Conservation (phyloP, 1,140 invertebrate species). For the Antheraea mylitta region DNA sequence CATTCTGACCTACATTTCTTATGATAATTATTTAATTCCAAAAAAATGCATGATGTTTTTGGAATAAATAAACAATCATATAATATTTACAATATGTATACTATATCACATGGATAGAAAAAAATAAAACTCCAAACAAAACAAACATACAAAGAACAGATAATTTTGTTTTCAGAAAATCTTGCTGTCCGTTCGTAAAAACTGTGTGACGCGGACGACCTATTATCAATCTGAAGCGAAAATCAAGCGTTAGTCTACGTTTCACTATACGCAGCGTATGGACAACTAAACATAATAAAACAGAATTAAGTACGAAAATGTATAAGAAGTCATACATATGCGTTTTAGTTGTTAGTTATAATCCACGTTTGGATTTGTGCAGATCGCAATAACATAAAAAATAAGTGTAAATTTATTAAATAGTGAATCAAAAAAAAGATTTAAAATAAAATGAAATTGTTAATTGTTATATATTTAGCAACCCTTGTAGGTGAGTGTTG, state of each 20-base stretch:
- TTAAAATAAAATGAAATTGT: slow-evolving; percentile 21
- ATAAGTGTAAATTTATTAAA: slow-evolving; percentile 6
- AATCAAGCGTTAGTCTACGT: slow-evolving; percentile 1
- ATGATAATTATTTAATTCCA: too few species aligned
- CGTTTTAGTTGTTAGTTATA: slow-evolving; percentile 16
- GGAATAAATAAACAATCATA: too few species aligned
- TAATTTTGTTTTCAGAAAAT: not conserved
- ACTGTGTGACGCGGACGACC: not conserved
- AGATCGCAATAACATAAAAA: slow-evolving; percentile 9
- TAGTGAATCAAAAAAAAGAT: slow-evolving; percentile 3
- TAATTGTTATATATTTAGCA: slow-evolving; percentile 19
- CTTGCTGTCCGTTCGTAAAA: not conserved
- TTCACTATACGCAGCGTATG: not conserved
- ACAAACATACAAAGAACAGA: not conserved
- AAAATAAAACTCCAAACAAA: not conserved
- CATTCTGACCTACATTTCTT: too few species aligned
- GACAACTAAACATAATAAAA: slow-evolving; percentile 4
- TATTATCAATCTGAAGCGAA: slow-evolving; percentile 6
- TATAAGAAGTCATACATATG: slow-evolving; percentile 29
- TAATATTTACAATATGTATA: too few species aligned
- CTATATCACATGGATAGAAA: too few species aligned
- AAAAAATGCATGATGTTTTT: too few species aligned
- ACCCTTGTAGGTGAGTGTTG: slow-evolving; percentile 20
- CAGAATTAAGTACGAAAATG: slow-evolving; percentile 13
- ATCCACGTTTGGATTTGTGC: slow-evolving; percentile 21